phyloP scores from a whole-genome alignment of 2,888 invertebrate genomes.

The Noctua janthe region DNA sequence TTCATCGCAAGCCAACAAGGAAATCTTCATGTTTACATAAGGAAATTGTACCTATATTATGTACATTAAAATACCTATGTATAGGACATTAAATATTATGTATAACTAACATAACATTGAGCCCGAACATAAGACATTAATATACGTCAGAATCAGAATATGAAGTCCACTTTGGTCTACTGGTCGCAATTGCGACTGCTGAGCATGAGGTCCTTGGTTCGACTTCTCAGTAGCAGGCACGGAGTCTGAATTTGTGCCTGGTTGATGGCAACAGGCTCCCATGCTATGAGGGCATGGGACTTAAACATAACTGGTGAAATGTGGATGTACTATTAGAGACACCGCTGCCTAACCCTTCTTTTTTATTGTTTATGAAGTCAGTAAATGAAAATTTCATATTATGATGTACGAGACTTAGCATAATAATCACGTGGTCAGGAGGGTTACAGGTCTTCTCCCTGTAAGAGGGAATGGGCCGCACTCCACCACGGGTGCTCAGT shows the following conservation, averaged over 20 bases:
- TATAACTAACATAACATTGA: not conserved
- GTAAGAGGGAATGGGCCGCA: too few relatives aligned
- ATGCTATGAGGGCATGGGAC: not conserved
- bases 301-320: not conserved
- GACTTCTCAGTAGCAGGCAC: not conserved
- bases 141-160: not conserved
- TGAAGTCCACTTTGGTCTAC: not conserved
- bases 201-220: not conserved
- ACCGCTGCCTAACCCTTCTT: not conserved
- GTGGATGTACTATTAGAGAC: not conserved
- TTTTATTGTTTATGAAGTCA: not conserved
- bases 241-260: not conserved
- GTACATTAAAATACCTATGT: not conserved
- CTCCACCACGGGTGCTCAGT: too few relatives aligned
- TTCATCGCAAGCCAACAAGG: conserved; percentile 53
- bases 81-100: conserved; percentile 2
- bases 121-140: not conserved
- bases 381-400: not conserved
- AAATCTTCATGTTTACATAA: conserved; percentile 49
- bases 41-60: conserved; percentile 9
- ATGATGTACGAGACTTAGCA: not conserved
- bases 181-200: not conserved
- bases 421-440: too few relatives aligned
- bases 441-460: too few relatives aligned
- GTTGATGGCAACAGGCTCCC: not conserved